Percentiles rank a stretch among this genome's conserved stretches.
Evolutionary conservation across 2,888 invertebrate genomes (phyloP).

Genomic region (Diarsia rubi): DNA sequence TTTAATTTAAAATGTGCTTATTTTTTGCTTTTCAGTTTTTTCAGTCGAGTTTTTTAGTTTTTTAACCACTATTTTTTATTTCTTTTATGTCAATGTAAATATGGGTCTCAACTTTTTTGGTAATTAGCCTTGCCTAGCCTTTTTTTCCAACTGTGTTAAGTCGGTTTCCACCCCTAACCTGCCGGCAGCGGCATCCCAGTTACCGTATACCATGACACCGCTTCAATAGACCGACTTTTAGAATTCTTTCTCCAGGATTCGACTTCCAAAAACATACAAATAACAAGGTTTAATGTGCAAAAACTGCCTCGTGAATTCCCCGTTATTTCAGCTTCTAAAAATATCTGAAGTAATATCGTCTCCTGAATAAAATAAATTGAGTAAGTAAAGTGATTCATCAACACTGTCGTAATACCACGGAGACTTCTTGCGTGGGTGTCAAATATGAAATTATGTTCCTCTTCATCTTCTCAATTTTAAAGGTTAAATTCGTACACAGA

Average conservation of each 20-base stretch:
- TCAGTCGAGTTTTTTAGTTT: too few species aligned
- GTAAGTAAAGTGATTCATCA: slow-evolving; percentile 19
- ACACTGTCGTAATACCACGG: not conserved
- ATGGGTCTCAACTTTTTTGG: not conserved
- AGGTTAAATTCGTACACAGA: not conserved
- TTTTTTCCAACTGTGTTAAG: not conserved
- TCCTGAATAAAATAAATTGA: slow-evolving; percentile 8
- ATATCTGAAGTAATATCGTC: not conserved
- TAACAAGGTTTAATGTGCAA: not conserved
- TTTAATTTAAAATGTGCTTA: too few species aligned
- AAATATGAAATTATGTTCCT: slow-evolving; percentile 21
- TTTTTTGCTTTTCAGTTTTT: too few species aligned
- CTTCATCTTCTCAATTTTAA: not conserved
- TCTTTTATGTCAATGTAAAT: not conserved
- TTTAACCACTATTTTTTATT: too few species aligned
- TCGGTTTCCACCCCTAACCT: not conserved
- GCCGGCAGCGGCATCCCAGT: not conserved
- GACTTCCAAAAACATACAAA: not conserved
- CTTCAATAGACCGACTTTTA: not conserved
- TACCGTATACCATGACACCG: not conserved
- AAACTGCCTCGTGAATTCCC: not conserved
- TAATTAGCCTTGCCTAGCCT: not conserved
- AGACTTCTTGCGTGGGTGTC: slow-evolving; percentile 12
- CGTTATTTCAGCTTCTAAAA: slow-evolving; percentile 11
- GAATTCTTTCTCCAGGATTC: not conserved